Percentiles rank a stretch among this genome's conserved stretches.
Evolutionary conservation across 2,888 invertebrate species (phyloP).

Genomic region (Operophtera brumata): DNA sequence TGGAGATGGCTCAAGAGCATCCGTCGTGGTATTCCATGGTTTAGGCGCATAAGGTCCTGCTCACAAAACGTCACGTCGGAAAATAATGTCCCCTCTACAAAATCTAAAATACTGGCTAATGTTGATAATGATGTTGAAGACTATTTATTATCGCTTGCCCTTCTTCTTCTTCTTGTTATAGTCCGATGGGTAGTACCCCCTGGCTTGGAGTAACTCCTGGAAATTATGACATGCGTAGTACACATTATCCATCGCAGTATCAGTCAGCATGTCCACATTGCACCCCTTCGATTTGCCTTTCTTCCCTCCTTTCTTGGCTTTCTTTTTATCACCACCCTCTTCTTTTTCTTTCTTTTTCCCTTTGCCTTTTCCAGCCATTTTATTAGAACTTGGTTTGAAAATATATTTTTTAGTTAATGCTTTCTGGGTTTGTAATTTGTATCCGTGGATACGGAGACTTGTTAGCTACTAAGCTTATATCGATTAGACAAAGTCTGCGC

Average conservation of each 20-base stretch:
- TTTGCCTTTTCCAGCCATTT: conserved; percentile 65
- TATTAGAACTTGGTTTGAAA: conserved; percentile 6
- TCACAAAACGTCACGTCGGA: no score
- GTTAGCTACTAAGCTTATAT: conserved; percentile 30
- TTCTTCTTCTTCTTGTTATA: conserved; percentile 93
- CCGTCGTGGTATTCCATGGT: no score
- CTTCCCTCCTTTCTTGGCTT: conserved; percentile 71
- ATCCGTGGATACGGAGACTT: conserved; percentile 23
- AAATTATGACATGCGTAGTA: conserved; percentile 96
- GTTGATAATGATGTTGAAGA: no score
- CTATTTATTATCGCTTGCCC: conserved; percentile 75
- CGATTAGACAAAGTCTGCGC: conserved; percentile 37
- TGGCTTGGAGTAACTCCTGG: conserved; percentile 90
- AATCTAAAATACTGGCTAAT: no score
- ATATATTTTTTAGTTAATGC: conserved; percentile 9
- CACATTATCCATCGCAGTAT: conserved; percentile 95
- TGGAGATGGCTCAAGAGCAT: no score
- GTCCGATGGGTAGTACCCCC: conserved; percentile 95
- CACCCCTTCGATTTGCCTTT: conserved; percentile 81
- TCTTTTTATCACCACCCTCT: conserved; percentile 63
- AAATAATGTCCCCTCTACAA: no score
- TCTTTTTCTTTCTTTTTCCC: conserved; percentile 76
- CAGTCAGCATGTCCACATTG: conserved; percentile 92
- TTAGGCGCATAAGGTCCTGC: no score
- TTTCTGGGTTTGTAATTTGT: conserved; percentile 7